Evolutionary conservation across 2,113 vertebrate species (phyloP).

Genomic region (Caloenas nicobarica): DNA sequence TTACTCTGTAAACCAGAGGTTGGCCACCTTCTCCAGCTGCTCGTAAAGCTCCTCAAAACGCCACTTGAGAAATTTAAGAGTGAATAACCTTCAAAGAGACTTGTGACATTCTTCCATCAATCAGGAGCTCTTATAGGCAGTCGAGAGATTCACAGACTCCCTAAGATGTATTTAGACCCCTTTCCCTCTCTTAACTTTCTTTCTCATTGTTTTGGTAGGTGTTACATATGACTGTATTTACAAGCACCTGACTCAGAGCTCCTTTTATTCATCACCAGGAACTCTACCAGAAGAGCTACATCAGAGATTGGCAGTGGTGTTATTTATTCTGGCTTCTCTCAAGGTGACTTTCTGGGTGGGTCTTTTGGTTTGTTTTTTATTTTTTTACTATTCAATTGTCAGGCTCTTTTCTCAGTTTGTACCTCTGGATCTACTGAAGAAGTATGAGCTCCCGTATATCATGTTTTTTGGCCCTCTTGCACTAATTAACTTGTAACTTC

Average conservation of each 20-base stretch:
- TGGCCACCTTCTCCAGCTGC: background rate
- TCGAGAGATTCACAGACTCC: background rate
- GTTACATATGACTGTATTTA: background rate
- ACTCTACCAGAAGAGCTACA: slow-evolving; percentile 40
- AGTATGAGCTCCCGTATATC: background rate
- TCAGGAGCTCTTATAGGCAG: background rate
- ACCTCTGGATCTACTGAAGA: slow-evolving; percentile 50
- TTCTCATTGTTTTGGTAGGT: background rate
- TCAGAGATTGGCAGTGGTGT: slow-evolving; percentile 1
- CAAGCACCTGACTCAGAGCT: slow-evolving; percentile 42
- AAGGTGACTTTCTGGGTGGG: background rate
- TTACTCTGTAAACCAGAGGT: background rate
- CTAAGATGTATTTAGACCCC: background rate
- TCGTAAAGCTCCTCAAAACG: background rate
- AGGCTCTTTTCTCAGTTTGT: slow-evolving; percentile 39
- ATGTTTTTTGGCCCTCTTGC: background rate
- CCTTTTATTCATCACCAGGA: slow-evolving; percentile 37
- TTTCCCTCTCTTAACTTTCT: background rate
- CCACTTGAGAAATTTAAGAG: background rate
- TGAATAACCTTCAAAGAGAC: background rate
- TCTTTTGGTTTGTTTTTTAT: background rate
- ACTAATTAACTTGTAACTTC: slow-evolving; percentile 71
- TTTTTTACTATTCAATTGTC: slow-evolving; percentile 31
- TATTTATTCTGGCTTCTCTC: slow-evolving; percentile 46
- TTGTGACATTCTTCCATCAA: background rate